Base-by-base conservation (phyloP, 2,113 vertebrate species). In the Tetraodon nigroviridis region DNA sequence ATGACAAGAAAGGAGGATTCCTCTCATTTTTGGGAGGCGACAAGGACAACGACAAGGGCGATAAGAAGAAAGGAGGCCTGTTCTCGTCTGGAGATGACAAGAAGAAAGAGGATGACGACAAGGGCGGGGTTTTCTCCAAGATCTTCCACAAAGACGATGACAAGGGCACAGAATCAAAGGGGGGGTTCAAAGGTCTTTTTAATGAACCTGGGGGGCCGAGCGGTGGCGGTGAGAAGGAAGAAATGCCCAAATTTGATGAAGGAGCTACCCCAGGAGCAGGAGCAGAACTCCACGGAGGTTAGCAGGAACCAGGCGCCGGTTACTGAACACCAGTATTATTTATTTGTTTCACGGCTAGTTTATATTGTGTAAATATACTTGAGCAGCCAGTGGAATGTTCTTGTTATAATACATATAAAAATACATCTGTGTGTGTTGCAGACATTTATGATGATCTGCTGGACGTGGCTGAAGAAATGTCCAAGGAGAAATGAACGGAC, bases 171-270 rank as follows among this genome's bases (percentile, higher is more conserved):
- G 48, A 58, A 22, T 79, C 79, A 61, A 71, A 69, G 1, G 42
- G 66, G 0, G 83, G 82, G 2, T 84, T 90, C 4, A 11, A 66
- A 0, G 79, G 84, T 6, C 64, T 90, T 0, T 74, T 89, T 8
- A 11, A 5, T 1, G 70, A 82, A 4, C 59, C 40, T 10, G 50
- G 32, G 3, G 76, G 32, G 10, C 57, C 15, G 3, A 46, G 44
- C 15, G 44, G 44, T 7, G 17, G 44, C 16, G 6, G 17, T 12
- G 16, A 12, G 15, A 12, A 12, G 3, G 44, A n/a, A 16, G 14
- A 21, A 4, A 0, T 7, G 7, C 6, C 32, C 32, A 1, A 12
- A 47, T 18, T 47, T 19, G 32, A 37, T 14, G 29, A n/a, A 21
- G 67, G 14, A 19, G 1, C 0, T 12, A 4, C 7, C 0, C 11